Evolutionary conservation across 1,140 invertebrate species (phyloP).

Genomic region (Drosophila rhopaloa): DNA sequence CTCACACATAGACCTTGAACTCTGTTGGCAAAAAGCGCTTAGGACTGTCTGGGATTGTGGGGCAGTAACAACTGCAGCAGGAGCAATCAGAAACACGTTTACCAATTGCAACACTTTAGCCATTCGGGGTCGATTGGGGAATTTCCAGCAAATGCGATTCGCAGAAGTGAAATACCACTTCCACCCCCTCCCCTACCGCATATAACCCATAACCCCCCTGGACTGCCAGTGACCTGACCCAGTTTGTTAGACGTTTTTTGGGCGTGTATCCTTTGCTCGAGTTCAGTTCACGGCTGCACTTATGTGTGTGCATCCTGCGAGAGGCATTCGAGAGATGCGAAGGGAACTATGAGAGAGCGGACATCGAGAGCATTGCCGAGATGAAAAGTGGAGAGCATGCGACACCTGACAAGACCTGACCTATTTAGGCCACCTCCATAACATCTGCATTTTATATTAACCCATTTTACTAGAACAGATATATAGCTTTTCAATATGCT

Average conservation of each 20-base stretch:
- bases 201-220: neutral
- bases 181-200: neutral
- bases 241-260: constrained; percentile 72
- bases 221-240: constrained; percentile 70
- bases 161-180: constrained; percentile 36
- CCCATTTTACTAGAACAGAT: constrained; percentile 2
- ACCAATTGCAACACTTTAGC: constrained; percentile 53
- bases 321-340: neutral
- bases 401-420: constrained; percentile 58
- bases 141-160: constrained; percentile 68
- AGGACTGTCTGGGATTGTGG: constrained; percentile 47
- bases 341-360: neutral
- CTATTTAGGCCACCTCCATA: constrained; percentile 44
- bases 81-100: constrained; percentile 65
- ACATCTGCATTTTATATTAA: constrained; percentile 19
- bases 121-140: constrained; percentile 59
- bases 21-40: constrained; percentile 45
- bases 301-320: constrained; percentile 33
- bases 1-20: constrained; percentile 73
- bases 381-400: constrained; percentile 16
- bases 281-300: constrained; percentile 72
- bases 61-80: constrained; percentile 15
- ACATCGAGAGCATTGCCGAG: constrained; percentile 24
- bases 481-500: neutral
- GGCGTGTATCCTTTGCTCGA: constrained; percentile 73